phyloP scores from a whole-genome alignment of 2,113 vertebrate genomes.

The Mormyrus lacerda region DNA sequence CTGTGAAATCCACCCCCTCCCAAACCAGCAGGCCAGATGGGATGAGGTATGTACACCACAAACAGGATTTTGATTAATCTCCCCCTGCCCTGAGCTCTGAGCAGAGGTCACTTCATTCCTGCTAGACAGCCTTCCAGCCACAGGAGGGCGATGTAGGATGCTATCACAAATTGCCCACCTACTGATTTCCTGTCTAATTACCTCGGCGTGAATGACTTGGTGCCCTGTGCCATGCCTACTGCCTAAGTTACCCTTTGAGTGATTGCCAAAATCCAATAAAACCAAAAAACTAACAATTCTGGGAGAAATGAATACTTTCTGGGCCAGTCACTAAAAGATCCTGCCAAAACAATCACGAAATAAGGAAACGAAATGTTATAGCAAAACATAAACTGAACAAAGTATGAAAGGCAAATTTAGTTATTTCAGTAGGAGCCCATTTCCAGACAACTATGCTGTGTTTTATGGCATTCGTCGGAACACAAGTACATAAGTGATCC shows the following conservation, averaged over 20 bases:
- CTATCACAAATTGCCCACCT: neutral
- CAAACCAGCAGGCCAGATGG: constrained; percentile 33
- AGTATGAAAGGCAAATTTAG: neutral
- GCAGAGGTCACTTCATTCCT: neutral
- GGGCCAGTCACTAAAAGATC: neutral
- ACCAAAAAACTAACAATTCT: neutral
- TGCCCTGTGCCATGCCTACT: neutral
- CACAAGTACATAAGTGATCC: neutral
- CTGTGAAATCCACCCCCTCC: constrained; percentile 26
- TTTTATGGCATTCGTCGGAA: neutral
- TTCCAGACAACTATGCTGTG: neutral
- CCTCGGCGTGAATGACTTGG: neutral
- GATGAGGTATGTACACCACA: constrained; percentile 27
- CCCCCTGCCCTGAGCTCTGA: neutral
- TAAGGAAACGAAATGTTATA: neutral
- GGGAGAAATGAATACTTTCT: neutral
- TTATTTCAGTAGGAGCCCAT: neutral
- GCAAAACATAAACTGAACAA: neutral
- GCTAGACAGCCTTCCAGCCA: neutral
- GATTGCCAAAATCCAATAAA: neutral
- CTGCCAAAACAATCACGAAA: neutral
- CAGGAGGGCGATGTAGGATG: neutral
- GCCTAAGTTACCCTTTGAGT: neutral
- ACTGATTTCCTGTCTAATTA: neutral
- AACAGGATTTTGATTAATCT: neutral